These are phyloP conservation scores for Ochotona princeps DNA, from an alignment of 2,113 vertebrate species.

Conservation along the genomic window DNA sequence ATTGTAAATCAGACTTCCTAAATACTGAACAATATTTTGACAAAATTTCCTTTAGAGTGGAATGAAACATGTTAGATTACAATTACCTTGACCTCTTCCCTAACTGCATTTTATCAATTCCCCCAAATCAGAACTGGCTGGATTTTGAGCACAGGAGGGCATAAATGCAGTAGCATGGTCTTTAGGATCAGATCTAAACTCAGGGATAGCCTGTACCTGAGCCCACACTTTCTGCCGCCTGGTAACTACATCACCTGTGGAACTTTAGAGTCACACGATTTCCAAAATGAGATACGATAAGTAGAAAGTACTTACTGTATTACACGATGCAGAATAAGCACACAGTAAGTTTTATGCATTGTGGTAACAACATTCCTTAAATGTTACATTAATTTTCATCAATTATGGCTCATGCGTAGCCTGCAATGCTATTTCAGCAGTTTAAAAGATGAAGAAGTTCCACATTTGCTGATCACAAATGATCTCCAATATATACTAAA, in stretches of 20 bases:
- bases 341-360: not conserved
- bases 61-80: not conserved
- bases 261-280: not conserved
- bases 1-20: conserved; percentile 18
- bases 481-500: conserved; percentile 18
- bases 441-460: conserved; percentile 26
- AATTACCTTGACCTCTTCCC: not conserved
- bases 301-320: conserved; percentile 15
- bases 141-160: conserved; percentile 6
- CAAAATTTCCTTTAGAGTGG: not conserved
- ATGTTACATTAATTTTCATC: conserved; percentile 39
- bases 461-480: not conserved
- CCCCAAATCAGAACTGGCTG: not conserved
- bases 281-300: not conserved
- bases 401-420: conserved; percentile 11
- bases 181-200: not conserved
- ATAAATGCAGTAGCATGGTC: not conserved
- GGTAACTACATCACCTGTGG: conserved; percentile 8
- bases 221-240: conserved; percentile 30
- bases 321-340: conserved; percentile 7
- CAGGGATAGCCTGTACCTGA: not conserved
- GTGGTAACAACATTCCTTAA: not conserved
- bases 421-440: conserved; percentile 36
- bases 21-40: conserved; percentile 40
- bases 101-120: conserved; percentile 44